Conservation (phyloP, 2,888 invertebrate species). For the Diogma glabrata region DNA sequence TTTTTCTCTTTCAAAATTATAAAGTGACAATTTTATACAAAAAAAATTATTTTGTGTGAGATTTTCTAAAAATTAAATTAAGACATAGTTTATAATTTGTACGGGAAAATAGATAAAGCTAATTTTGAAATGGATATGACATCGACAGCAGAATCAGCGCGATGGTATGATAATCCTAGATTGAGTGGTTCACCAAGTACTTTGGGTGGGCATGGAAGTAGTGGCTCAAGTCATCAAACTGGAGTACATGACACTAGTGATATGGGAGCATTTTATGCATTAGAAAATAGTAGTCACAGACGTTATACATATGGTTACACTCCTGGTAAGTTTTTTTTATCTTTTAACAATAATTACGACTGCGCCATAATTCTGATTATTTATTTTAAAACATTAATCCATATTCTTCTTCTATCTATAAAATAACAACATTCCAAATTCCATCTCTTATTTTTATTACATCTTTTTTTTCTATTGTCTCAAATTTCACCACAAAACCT, state of each 20-base stretch:
- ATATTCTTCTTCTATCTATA: too few relatives aligned
- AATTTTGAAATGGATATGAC: conserved; percentile 41
- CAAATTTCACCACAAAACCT: too few relatives aligned
- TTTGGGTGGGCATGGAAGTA: conserved; percentile 23
- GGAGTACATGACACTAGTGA: conserved; percentile 33
- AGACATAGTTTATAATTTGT: not conserved
- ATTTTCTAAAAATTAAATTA: conserved; percentile 1
- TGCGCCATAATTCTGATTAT: too few relatives aligned
- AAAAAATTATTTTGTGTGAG: not conserved
- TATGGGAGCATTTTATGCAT: conserved; percentile 38
- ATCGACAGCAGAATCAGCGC: conserved; percentile 38
- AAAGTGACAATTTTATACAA: not conserved
- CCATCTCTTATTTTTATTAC: too few relatives aligned
- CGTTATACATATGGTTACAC: conserved; percentile 37
- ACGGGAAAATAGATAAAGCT: too few relatives aligned
- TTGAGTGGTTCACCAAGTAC: conserved; percentile 35
- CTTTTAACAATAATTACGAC: too few relatives aligned
- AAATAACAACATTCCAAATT: too few relatives aligned
- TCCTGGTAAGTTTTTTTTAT: conserved; percentile 31
- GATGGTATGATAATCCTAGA: conserved; percentile 39
- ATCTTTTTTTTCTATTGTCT: too few relatives aligned
- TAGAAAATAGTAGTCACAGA: conserved; percentile 36
- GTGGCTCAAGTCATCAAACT: conserved; percentile 25
- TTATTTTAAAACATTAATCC: too few relatives aligned
- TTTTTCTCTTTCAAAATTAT: not conserved